Conservation (phyloP, 1,140 invertebrate genomes). For the Achroia grisella region DNA sequence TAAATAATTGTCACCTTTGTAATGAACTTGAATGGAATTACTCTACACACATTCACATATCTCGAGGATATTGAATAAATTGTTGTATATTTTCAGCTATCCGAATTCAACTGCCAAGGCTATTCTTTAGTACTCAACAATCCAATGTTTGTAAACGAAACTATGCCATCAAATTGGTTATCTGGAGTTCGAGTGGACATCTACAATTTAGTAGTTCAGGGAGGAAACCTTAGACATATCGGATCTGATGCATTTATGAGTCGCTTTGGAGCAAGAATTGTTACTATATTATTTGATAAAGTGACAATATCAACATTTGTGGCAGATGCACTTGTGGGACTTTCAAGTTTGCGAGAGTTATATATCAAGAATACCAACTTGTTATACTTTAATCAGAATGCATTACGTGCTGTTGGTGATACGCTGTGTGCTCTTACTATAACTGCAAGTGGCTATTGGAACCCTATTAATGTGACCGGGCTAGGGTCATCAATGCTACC, state of each 20-base stretch:
- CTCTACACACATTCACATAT: too few relatives aligned
- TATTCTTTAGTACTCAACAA: slow-evolving; percentile 25
- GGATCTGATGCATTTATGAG: slow-evolving; percentile 37
- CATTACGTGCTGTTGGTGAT: slow-evolving; percentile 31
- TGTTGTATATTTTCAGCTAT: slow-evolving; percentile 30
- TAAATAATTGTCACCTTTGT: too few relatives aligned
- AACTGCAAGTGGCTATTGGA: slow-evolving; percentile 27
- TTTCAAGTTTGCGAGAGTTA: slow-evolving; percentile 32
- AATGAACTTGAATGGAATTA: too few relatives aligned
- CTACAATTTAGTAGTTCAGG: slow-evolving; percentile 29
- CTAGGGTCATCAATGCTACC: slow-evolving; percentile 30
- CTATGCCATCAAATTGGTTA: slow-evolving; percentile 42
- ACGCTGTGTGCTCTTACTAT: slow-evolving; percentile 41
- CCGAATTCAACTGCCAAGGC: slow-evolving; percentile 22
- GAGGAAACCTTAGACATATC: slow-evolving; percentile 45
- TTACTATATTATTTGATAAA: slow-evolving; percentile 25
- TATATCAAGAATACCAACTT: slow-evolving; percentile 33
- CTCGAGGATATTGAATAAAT: too few relatives aligned
- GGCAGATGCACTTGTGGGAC: slow-evolving; percentile 36
- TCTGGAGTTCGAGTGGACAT: slow-evolving; percentile 25
- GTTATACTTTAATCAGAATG: slow-evolving; percentile 19
- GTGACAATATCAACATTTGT: slow-evolving; percentile 30
- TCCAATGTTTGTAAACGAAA: slow-evolving; percentile 34
- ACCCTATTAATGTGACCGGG: slow-evolving; percentile 48
- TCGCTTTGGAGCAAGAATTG: slow-evolving; percentile 27